Base-by-base conservation (phyloP, 1,140 invertebrate species). In the Drosophila parvula region DNA sequence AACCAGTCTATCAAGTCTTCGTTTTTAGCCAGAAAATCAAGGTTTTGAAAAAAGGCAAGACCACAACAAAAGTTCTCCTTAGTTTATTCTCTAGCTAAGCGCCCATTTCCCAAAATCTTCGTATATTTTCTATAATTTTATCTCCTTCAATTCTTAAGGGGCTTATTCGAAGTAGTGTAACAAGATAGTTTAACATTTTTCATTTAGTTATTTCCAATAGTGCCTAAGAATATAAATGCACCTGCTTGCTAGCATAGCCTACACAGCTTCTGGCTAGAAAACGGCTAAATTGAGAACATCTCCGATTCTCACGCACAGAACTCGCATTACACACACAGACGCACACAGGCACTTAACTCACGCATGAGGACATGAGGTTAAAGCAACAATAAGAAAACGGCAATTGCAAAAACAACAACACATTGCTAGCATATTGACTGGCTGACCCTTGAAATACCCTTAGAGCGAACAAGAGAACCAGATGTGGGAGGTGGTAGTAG, bases 351-450 rank as follows among this genome's bases (percentile, higher is more conserved):
- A 61, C 61, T 63, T 63, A 60, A 63, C 61, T 63, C 55, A 74
- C 28, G 44, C 40, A 59, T 28, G 32, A 69, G 57, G 14, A 74
- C 36, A 74, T 34, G 28, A 53, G 43, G 50, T 53, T 43, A 27
- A 34, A 43, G 62, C 56, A 64, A 43, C 61, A 61, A 43, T 47
- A 59, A 58, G 43, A 38, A 40, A 57, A 56, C 18, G 28, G n/a
- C 38, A 41, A 53, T 36, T 38, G 41, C 59, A 68, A 53, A 27
- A 70, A 69, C 30, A 47, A 75, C 59, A 74, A 82, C 79, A 82
- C 64, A 73, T 82, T 81, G 74, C 75, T 60, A 69, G 47, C 47
- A 67, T 69, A 67, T 67, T 53, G 65, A 67, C 62, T 53, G 62
- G 62, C 48, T 69, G 65, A 69, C 65, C 65, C 65, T 69, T 69